Conservation (phyloP, 1,140 invertebrate species). For the Eumaeus atala region DNA sequence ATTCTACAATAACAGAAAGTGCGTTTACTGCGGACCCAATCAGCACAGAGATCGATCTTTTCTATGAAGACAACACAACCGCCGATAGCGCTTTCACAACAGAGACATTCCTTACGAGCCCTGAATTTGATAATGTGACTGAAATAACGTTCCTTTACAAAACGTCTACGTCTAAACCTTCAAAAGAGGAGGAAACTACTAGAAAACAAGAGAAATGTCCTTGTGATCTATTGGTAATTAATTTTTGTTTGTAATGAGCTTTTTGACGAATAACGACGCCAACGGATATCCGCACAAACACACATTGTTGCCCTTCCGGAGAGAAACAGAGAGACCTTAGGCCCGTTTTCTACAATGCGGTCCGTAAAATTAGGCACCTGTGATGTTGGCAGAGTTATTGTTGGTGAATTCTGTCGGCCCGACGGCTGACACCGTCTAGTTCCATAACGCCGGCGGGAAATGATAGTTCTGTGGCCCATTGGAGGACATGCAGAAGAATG, state of each 20-base stretch:
- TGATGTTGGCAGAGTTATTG: too few species aligned
- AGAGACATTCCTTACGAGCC: conserved; percentile 36
- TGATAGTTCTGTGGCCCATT: too few species aligned
- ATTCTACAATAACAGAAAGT: conserved; percentile 14
- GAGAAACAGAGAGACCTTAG: too few species aligned
- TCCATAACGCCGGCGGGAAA: too few species aligned
- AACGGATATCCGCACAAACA: too few species aligned
- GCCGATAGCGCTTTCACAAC: conserved; percentile 37
- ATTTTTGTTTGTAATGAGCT: neutral
- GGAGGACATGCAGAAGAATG: too few species aligned
- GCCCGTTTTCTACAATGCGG: too few species aligned
- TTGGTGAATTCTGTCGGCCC: too few species aligned
- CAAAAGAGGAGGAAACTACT: conserved; percentile 30
- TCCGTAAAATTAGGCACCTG: too few species aligned
- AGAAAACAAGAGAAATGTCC: conserved; percentile 43
- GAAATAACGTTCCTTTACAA: conserved; percentile 46
- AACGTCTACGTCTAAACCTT: conserved; percentile 33
- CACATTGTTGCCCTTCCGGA: too few species aligned
- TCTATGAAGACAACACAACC: conserved; percentile 48
- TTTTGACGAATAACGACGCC: too few species aligned
- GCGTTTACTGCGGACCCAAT: conserved; percentile 33
- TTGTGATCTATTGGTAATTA: conserved; percentile 72
- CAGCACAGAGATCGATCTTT: conserved; percentile 41
- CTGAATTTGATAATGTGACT: conserved; percentile 56
- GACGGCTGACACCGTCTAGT: too few species aligned